phyloP scores from a whole-genome alignment of 2,797 vertebrate species.

The Hoplostethus atlanticus region DNA sequence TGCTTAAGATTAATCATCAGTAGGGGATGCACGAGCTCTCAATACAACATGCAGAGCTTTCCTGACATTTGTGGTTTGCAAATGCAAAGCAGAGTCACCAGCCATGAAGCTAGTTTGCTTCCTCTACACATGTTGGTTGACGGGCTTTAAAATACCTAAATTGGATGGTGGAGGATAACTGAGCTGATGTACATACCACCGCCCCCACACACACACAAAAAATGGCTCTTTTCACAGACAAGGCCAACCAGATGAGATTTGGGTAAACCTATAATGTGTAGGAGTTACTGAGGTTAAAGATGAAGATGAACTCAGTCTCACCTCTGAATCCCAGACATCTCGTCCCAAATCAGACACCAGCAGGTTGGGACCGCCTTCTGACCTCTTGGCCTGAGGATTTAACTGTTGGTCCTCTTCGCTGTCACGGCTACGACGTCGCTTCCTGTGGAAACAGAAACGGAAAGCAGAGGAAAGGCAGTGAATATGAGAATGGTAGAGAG shows the following conservation, averaged over 20 bases:
- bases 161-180: neutral
- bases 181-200: neutral
- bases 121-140: neutral
- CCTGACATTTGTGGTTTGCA: slow-evolving; percentile 26
- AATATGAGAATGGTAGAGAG: slow-evolving; percentile 7
- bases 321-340: slow-evolving; percentile 85
- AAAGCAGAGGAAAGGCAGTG: neutral
- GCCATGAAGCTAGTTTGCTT: neutral
- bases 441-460: slow-evolving; percentile 77
- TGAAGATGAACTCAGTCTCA: slow-evolving; percentile 45
- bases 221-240: neutral
- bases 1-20: neutral
- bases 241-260: neutral
- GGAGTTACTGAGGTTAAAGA: neutral
- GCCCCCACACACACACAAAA: too few species aligned
- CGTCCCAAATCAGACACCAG: slow-evolving; percentile 78
- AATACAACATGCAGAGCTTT: slow-evolving; percentile 47
- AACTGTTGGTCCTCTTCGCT: slow-evolving; percentile 88
- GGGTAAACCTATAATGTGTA: neutral
- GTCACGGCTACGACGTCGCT: slow-evolving; percentile 90
- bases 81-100: slow-evolving; percentile 8
- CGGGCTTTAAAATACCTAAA: neutral
- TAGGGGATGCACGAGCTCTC: slow-evolving; percentile 16
- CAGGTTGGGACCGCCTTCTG: slow-evolving; percentile 79
- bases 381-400: slow-evolving; percentile 91